Evolutionary conservation across 2,797 vertebrate genomes (phyloP).

Genomic region (Peromyscus aztecus): DNA sequence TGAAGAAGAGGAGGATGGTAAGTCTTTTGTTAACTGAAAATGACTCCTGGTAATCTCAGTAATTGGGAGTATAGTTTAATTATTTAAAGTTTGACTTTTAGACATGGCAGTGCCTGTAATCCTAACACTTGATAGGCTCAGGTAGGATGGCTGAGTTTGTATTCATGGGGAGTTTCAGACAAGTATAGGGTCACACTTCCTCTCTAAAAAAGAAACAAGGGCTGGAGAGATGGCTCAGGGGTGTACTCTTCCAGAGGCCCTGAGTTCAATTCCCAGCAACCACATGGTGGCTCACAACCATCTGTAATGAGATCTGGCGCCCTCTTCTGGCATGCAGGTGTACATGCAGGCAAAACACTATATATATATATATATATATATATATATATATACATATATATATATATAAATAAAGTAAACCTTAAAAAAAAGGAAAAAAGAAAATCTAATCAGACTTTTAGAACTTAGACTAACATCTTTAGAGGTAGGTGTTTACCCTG

Average conservation of each 20-base stretch:
- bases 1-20: slow-evolving; percentile 94
- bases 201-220: background rate
- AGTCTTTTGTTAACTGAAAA: slow-evolving; percentile 78
- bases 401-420: no score
- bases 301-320: no score
- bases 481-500: background rate
- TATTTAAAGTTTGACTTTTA: slow-evolving; percentile 11
- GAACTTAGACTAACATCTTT: background rate
- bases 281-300: no score
- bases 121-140: background rate
- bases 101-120: background rate
- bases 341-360: no score
- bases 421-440: no score
- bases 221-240: no score
- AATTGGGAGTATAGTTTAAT: background rate
- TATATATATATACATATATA: no score
- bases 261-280: no score
- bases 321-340: no score
- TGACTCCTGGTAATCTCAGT: background rate
- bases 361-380: no score
- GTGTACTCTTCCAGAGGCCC: no score
- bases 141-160: background rate
- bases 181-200: background rate
- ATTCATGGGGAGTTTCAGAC: background rate
- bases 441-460: background rate